Evolutionary conservation across 2,113 vertebrate species (phyloP), one percentile per base, ranked within the genome.

Genomic region (Passer montanus): DNA sequence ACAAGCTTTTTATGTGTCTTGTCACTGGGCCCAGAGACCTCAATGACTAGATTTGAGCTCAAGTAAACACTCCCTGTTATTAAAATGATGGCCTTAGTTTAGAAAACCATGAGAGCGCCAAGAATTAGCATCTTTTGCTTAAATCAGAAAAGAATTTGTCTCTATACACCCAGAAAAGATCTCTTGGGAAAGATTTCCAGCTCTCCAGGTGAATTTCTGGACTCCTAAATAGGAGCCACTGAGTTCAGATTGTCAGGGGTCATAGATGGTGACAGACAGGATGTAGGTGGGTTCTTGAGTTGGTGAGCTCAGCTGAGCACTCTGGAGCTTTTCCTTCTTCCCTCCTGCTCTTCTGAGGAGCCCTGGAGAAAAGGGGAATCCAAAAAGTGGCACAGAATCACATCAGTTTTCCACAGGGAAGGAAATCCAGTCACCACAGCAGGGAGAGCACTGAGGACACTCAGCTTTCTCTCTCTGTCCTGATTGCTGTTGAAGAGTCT

Each of bases 191-290:
- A 63, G 11, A 77, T 49, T 87, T 70, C 21, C 33, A 52, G 4
- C 15, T 79, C 22, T 80, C 6, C 33, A 50, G 6, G 3, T 55
- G 44, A 49, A 55, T 72, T 46, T 58, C 39, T 85, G 39, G 33
- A 39, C 15, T n/a, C 8, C 39, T 72, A 46, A 85, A 28, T 11
- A 20, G 10, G 15, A 86, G 4, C 35, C 5, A 2, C 16, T 60
- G 9, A 55, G 67, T 37, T n/a, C 31, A 37, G 15, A 16, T 59
- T 47, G 31, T 53, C 4, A 24, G 23, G 30, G 27, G 9, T 39
- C 7, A 0, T 10, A 53, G 19, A 63, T 31, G 23, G 7, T 1
- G 3, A 46, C 7, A 78, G 31, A 53, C 8, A 1, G 2, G 46
- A 84, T 53, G 30, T 3, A 5, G 19, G 2, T 4, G 4, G 30